Conservation (phyloP, 2,888 invertebrate species). For the Volucella inflata region DNA sequence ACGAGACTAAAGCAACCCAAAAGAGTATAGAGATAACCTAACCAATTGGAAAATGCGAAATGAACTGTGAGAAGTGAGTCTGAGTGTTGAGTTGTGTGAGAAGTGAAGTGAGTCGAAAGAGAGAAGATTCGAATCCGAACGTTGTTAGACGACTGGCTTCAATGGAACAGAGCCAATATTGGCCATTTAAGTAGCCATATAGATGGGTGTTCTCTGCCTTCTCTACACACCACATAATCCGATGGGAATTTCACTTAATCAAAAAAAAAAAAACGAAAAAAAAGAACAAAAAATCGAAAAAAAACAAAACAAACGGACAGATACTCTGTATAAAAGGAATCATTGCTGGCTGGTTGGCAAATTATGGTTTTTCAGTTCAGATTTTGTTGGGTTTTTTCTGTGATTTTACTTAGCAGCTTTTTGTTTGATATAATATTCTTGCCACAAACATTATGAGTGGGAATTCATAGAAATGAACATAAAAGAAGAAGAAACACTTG, state of each 20-base stretch:
- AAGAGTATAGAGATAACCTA: conserved; percentile 34
- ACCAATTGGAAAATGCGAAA: conserved; percentile 43
- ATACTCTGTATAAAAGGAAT: conserved; percentile 55
- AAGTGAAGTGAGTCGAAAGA: background rate
- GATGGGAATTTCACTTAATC: conserved; percentile 46
- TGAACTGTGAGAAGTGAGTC: conserved; percentile 27
- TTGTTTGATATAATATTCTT: conserved; percentile 51
- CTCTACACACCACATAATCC: conserved; percentile 17
- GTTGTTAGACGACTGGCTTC: conserved; percentile 62
- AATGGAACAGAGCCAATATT: conserved; percentile 73
- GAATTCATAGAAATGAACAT: conserved; percentile 23
- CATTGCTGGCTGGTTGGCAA: conserved; percentile 57
- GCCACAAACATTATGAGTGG: background rate
- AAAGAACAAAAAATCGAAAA: too few relatives aligned
- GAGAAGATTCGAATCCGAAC: conserved; percentile 44
- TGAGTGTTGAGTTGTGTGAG: too few relatives aligned
- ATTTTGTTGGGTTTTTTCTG: conserved; percentile 27
- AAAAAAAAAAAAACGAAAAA: background rate
- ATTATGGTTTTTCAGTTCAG: conserved; percentile 55
- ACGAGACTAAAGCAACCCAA: background rate
- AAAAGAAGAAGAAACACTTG: background rate
- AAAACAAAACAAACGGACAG: background rate
- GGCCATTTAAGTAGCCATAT: conserved; percentile 59
- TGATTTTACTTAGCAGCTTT: conserved; percentile 30
- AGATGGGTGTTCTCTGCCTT: conserved; percentile 42